Evolutionary conservation across 2,888 invertebrate species (phyloP), one percentile per base, ranked within the genome.

Genomic region (Tipula lateralis): DNA sequence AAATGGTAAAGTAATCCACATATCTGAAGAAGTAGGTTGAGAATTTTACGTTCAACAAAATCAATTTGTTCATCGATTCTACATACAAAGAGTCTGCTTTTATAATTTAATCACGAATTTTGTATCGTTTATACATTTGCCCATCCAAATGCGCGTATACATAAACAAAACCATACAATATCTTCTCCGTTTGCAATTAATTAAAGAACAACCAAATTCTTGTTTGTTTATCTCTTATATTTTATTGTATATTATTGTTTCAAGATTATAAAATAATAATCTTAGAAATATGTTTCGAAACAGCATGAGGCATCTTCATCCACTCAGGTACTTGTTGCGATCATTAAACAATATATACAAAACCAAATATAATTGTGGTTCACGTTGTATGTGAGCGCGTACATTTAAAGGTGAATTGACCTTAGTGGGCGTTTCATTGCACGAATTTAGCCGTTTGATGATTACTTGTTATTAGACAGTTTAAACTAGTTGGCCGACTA

Each of bases 241-340:
- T 24, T 66, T 9, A 24, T 66, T 12, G 66, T 66, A n/a, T 44
- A n/a, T 44, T 39, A 13, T 39, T 39, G 44, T 44, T 44, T n/a
- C n/a, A n/a, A 44, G 2, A 44, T 66, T 66, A 66, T 66, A 66
- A 66, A 66, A 66, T 66, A 66, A 5, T 24, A 66, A 66, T 66
- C 24, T 66, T 24, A 19, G 66, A 66, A 9, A 66, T 7, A 66
- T 66, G 66, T 66, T 66, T 24, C 9, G 2, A 9, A 66, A 66
- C 66, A 66, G 66, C 66, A 66, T 66, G 66, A 66, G 66, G 66
- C 66, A 66, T 66, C 66, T 66, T 66, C 24, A 66, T 66, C 24
- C 24, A 66, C 9, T 66, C 66, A 66, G 24, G 66, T 66, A 66
- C 66, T 66, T 66, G 44, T 44, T 44, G 19, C 9, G 24, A 66